These are phyloP conservation scores for Mesodorylaimus sp. DNA, from an alignment of 2,888 invertebrate genomes.

Conservation along the genomic window DNA sequence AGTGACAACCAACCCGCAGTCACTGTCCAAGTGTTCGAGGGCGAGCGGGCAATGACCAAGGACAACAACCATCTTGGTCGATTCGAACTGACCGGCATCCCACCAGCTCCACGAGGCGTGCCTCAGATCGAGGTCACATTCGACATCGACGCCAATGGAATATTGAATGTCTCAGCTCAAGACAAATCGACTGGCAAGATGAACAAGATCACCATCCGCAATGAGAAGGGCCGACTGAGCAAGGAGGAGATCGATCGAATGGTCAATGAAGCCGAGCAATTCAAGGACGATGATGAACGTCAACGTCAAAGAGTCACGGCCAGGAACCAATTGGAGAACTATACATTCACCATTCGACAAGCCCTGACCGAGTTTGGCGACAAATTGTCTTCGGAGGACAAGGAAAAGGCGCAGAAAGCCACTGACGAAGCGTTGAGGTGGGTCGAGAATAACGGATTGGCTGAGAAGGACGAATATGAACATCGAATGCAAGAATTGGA, in stretches of 20 bases:
- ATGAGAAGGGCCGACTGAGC: conserved; percentile 82
- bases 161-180: conserved; percentile 75
- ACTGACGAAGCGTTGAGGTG: conserved; percentile 87
- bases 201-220: conserved; percentile 42
- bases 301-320: conserved; percentile 40
- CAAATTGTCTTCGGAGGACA: conserved; percentile 29
- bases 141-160: no score
- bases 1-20: conserved; percentile 95
- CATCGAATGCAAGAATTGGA: conserved; percentile 70
- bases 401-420: conserved; percentile 68
- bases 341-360: conserved; percentile 86
- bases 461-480: no score
- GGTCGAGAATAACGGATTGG: conserved; percentile 81
- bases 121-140: no score
- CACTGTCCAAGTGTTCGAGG: conserved; percentile 44
- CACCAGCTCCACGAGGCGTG: no score
- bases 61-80: conserved; percentile 80
- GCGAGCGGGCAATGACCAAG: conserved; percentile 57
- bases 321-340: conserved; percentile 82
- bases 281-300: conserved; percentile 95
- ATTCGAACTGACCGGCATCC: conserved; percentile 89
- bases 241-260: conserved; percentile 66
- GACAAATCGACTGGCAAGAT: conserved; percentile 51
- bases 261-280: conserved; percentile 92
- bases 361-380: conserved; percentile 75